Evolutionary conservation across 2,113 vertebrate genomes (phyloP).

Genomic region (human (Homo sapiens)): DNA sequence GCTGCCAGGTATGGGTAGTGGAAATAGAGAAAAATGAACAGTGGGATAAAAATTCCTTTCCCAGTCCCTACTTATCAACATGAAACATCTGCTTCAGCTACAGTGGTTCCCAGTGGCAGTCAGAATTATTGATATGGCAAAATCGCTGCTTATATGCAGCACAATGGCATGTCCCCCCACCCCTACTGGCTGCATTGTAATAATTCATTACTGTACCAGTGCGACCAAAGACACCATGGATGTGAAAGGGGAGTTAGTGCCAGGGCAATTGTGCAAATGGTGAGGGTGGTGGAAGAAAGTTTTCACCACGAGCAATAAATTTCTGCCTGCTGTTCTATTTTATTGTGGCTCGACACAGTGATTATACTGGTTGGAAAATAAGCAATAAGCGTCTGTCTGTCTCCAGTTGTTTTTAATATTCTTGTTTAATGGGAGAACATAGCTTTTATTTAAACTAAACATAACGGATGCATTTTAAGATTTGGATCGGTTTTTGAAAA

Average conservation of each 20-base stretch:
- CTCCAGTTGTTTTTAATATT: slow-evolving; percentile 83
- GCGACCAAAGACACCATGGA: neutral
- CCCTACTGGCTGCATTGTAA: slow-evolving; percentile 61
- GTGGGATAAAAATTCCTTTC: slow-evolving; percentile 77
- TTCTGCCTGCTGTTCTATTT: slow-evolving; percentile 79
- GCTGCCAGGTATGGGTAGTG: slow-evolving; percentile 74
- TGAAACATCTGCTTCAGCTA: slow-evolving; percentile 85
- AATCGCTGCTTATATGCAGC: slow-evolving; percentile 59
- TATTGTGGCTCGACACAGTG: slow-evolving; percentile 81
- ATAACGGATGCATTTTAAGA: slow-evolving; percentile 76
- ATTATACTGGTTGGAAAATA: slow-evolving; percentile 70
- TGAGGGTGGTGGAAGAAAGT: slow-evolving; percentile 61
- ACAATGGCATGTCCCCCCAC: neutral
- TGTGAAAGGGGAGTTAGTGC: slow-evolving; percentile 55
- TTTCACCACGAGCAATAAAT: slow-evolving; percentile 76
- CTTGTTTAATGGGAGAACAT: slow-evolving; percentile 75
- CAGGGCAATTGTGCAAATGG: slow-evolving; percentile 69
- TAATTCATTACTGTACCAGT: slow-evolving; percentile 6
- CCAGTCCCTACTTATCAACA: slow-evolving; percentile 81
- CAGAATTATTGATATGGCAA: slow-evolving; percentile 48
- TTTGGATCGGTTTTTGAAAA: slow-evolving; percentile 57
- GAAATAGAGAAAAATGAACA: slow-evolving; percentile 77
- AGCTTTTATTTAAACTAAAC: slow-evolving; percentile 83
- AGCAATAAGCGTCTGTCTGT: slow-evolving; percentile 80
- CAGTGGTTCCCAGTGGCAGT: slow-evolving; percentile 75